Base-by-base conservation (phyloP, 1,140 invertebrate species). In the Aphelenchoides besseyi region DNA sequence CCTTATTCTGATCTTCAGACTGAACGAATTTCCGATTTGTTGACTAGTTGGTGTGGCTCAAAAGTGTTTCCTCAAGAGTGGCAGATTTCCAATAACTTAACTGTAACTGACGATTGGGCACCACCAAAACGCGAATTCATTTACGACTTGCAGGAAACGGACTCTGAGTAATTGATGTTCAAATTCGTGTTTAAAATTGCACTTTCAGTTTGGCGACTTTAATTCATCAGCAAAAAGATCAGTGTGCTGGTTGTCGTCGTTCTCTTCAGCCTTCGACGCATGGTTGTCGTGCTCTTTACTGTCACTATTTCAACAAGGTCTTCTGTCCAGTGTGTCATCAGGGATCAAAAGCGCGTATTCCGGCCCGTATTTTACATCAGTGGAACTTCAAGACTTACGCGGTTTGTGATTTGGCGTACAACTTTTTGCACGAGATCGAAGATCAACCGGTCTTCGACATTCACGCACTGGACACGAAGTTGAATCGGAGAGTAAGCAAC, bases 301-400 rank as follows among this genome's bases (percentile, higher is more conserved):
- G 92, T 84, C 89, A 91, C 80, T 94, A 94, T 84, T 86, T 93
- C 55, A 92, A 91, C 16, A 89, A 92, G 79, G 92, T 91, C 85
- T 92, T 94, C 85, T 94, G 92, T 83, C 92, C 91, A 3, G 91
- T 91, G 33, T 94, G 92, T 83, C 92, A 94, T 85, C 90, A 88
- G 8, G 91, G 92, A 83, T 89, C 91, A 77, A 86, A 89, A 59
- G 87, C 90, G 2, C 85, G 90, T 62, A 91, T 94, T 77, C 92
- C 92, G 23, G 91, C 90, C 12, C 88, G 89, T 78, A 90, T 94
- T 52, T 85, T 92, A 12, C 87, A 89, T 70, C 89, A 90, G 78
- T 91, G 90, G 90, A 89, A 91, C 82, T 90, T 92, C 78, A 89
- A 82, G 2, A 82, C 81, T 2, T 72, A 71, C 54, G 68, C 36